Percentiles rank a stretch among this genome's conserved stretches.
Evolutionary conservation across 64 coral and sea anemone species (phyloP).

Genomic region (Stichodactyla mertensii): DNA sequence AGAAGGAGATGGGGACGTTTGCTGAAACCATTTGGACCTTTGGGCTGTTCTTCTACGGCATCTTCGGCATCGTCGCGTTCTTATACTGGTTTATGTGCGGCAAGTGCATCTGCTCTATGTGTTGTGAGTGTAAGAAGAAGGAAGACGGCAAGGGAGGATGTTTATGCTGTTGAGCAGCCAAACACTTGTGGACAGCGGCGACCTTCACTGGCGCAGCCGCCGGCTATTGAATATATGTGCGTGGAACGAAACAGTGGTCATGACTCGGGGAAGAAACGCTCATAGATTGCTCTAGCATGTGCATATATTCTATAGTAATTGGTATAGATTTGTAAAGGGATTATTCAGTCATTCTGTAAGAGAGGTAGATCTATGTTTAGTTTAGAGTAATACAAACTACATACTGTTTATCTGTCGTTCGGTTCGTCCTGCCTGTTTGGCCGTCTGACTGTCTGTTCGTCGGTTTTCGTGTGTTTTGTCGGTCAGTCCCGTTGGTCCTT

Average conservation of each 20-base stretch:
- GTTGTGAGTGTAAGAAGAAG: conserved; percentile 67
- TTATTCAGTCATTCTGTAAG: no score
- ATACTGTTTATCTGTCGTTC: no score
- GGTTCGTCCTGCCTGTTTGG: no score
- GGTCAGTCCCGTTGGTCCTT: no score
- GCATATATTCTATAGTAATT: not conserved
- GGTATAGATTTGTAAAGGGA: no score
- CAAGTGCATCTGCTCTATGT: conserved; percentile 48
- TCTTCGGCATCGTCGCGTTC: conserved; percentile 46
- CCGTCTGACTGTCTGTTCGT: no score
- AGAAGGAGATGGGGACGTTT: conserved; percentile 66
- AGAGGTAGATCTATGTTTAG: no score
- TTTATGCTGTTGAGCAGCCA: conserved; percentile 48
- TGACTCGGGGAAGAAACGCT: not conserved
- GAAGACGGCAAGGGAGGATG: conserved; percentile 70
- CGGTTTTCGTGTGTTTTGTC: no score
- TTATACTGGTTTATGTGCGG: conserved; percentile 80
- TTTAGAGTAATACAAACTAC: no score
- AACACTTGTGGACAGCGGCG: not conserved
- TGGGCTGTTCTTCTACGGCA: conserved; percentile 89
- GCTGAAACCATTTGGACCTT: conserved; percentile 89
- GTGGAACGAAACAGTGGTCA: no score
- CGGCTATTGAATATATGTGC: not conserved
- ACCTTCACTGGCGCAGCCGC: not conserved
- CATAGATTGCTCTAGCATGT: not conserved